Evolutionary conservation across 2,797 vertebrate genomes (phyloP).

Genomic region (Crenichthys baileyi): DNA sequence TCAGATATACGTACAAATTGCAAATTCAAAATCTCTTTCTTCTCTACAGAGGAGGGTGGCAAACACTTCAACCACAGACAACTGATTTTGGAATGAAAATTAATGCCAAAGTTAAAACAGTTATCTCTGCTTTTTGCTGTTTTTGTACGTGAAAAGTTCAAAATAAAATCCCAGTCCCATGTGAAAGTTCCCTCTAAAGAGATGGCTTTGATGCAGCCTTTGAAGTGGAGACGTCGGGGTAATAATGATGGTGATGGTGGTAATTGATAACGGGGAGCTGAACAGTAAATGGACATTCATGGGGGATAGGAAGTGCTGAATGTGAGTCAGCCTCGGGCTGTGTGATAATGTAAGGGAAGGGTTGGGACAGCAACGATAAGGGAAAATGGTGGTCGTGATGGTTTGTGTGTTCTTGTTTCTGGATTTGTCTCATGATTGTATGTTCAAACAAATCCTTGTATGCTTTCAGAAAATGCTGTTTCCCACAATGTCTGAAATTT

Average conservation of each 20-base stretch:
- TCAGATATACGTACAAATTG: background rate
- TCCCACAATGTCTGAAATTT: background rate
- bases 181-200: conserved; percentile 66
- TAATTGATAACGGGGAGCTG: conserved; percentile 74
- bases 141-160: conserved; percentile 58
- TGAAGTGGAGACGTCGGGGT: conserved; percentile 66
- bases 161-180: conserved; percentile 63
- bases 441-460: conserved; percentile 12
- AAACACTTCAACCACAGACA: conserved; percentile 54
- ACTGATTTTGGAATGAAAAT: conserved; percentile 60
- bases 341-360: conserved; percentile 74
- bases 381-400: conserved; percentile 48
- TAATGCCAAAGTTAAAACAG: conserved; percentile 50
- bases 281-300: conserved; percentile 71
- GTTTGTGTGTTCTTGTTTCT: conserved; percentile 32
- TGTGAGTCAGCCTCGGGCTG: conserved; percentile 69
- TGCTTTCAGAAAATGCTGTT: conserved; percentile 11
- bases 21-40: conserved; percentile 17
- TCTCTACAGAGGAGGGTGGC: conserved; percentile 39
- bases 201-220: conserved; percentile 68
- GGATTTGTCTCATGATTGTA: conserved; percentile 23
- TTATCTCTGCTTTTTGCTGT: conserved; percentile 65
- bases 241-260: conserved; percentile 61
- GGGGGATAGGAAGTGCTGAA: conserved; percentile 70
- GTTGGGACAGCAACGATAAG: conserved; percentile 66